Conservation (phyloP, 2,888 invertebrate genomes). For the Harpalus rufipes region DNA sequence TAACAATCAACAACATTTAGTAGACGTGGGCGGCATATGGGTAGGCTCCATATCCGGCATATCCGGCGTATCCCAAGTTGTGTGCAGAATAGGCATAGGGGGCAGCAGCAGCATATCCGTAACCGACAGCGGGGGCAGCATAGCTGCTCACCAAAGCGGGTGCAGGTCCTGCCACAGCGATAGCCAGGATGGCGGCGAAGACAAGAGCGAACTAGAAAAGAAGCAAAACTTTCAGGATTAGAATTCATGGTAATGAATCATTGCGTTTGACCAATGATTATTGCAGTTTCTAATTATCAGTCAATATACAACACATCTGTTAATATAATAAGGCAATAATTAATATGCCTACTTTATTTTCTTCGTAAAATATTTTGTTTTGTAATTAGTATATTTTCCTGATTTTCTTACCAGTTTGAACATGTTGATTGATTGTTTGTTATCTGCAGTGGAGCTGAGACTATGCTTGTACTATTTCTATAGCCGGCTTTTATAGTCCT, state of each 20-base stretch:
- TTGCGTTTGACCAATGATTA: too few species aligned
- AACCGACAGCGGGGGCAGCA: slow-evolving; percentile 66
- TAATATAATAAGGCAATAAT: not conserved
- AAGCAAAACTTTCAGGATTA: not conserved
- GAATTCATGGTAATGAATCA: not conserved
- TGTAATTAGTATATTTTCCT: not conserved
- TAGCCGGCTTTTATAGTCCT: slow-evolving; percentile 21
- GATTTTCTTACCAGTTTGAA: slow-evolving; percentile 38
- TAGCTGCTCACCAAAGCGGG: slow-evolving; percentile 75
- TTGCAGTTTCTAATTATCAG: too few species aligned
- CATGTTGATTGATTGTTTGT: slow-evolving; percentile 37
- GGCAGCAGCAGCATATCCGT: slow-evolving; percentile 75
- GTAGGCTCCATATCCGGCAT: slow-evolving; percentile 75
- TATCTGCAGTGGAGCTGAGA: slow-evolving; percentile 39
- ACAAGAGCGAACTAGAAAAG: slow-evolving; percentile 76
- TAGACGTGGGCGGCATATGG: slow-evolving; percentile 67
- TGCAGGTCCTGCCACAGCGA: slow-evolving; percentile 78
- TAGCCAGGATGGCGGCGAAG: slow-evolving; percentile 76
- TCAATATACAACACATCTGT: too few species aligned
- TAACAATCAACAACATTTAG: not conserved
- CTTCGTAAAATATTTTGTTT: not conserved
- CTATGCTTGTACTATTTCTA: slow-evolving; percentile 13
- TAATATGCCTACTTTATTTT: not conserved
- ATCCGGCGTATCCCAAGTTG: slow-evolving; percentile 70
- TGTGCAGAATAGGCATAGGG: slow-evolving; percentile 68